Evolutionary conservation across 1,140 invertebrate species (phyloP).

Genomic region (Himalopsyche phryganea): DNA sequence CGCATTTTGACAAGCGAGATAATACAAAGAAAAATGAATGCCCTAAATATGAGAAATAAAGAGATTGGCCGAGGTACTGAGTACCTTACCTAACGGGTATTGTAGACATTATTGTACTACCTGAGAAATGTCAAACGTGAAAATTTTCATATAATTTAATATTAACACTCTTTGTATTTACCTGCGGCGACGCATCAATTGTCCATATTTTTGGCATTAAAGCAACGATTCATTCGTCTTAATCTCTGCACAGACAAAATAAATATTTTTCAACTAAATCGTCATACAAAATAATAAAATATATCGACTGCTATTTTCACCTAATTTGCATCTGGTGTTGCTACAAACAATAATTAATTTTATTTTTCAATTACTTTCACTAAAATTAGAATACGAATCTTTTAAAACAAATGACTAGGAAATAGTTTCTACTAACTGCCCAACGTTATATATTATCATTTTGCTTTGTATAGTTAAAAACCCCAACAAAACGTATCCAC

Average conservation of each 20-base stretch:
- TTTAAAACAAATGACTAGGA: too few species aligned
- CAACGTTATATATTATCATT: too few species aligned
- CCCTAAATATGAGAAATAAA: neutral
- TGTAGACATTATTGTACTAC: conserved; percentile 8
- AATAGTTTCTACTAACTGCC: too few species aligned
- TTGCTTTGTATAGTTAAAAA: too few species aligned
- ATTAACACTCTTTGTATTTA: conserved; percentile 5
- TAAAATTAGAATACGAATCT: too few species aligned
- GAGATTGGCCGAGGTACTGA: conserved; percentile 1
- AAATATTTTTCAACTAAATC: conserved; percentile 23
- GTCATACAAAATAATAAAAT: conserved; percentile 23
- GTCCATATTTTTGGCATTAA: conserved; percentile 10
- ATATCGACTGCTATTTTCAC: conserved; percentile 31
- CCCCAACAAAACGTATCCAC: too few species aligned
- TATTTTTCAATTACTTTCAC: neutral
- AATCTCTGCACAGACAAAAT: conserved; percentile 19
- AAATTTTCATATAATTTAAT: neutral
- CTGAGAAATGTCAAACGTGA: conserved; percentile 20
- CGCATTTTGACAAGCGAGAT: too few species aligned
- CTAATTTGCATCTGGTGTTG: conserved; percentile 27
- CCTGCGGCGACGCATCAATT: conserved; percentile 14
- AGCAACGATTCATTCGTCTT: conserved; percentile 2
- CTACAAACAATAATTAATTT: conserved; percentile 7
- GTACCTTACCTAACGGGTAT: conserved; percentile 27
- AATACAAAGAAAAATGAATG: neutral